Base-by-base conservation (phyloP, 2,888 invertebrate species). In the Teinopalpus imperialis region DNA sequence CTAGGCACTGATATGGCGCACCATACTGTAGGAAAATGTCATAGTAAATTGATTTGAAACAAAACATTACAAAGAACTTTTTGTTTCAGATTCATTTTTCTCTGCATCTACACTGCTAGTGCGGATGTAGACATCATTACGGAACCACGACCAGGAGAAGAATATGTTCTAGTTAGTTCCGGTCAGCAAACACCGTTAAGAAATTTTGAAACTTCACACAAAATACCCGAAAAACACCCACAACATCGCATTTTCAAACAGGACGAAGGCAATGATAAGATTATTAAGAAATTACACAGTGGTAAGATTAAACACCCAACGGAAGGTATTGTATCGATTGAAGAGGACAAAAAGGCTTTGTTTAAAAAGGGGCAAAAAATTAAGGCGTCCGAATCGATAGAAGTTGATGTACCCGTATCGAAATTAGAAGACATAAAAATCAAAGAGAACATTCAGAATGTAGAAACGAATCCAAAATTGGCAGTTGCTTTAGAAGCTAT, bases 181-280 rank as follows among this genome's bases (percentile, higher is more conserved):
- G 89, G 87, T 10, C 83, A 86, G 52, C 86, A 88, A 56, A 87
- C 86, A 13, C 81, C 87, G 1, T 43, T 89, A 14, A 76, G 80
- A 59, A 77, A 76, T 59, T 94, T 94, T 61, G 94, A 94, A 76
- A 93, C 94, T 1, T 89, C 94, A 1, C 94, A 94, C 68, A 94
- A 94, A 77, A 89, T 93, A 54, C 92, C 92, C 0, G 90, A 87
- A 8, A 83, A 86, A 59, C 79, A 87, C 51, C 81, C 87, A 1
- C 78, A 86, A 32, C 78, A 86, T 48, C 72, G 78, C 36, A 54
- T 74, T 27, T 57, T 75, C 6, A 79, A 78, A 48, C 81, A 56
- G 51, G 89, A 63, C 61, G 90, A 80, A 54, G 76, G 10, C 62
- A 86, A 63, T 74, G 90, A 74, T 69, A 91, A 78, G 77, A 85